These are phyloP conservation scores for Siderastrea siderea DNA, from an alignment of 92 coral and sea anemone species.

Conservation along the genomic window DNA sequence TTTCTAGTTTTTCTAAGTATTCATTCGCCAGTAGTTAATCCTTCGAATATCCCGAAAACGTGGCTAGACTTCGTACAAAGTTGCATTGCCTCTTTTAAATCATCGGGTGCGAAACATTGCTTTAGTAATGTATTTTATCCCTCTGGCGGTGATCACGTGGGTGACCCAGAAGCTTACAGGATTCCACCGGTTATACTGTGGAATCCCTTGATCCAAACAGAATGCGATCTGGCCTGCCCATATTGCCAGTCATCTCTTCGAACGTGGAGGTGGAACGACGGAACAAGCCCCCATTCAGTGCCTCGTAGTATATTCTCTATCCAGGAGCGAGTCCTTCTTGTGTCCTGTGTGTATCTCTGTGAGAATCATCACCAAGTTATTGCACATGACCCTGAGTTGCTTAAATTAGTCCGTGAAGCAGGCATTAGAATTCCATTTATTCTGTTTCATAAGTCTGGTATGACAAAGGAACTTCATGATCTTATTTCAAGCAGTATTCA, in stretches of 20 bases:
- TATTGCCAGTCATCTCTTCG: constrained; percentile 48
- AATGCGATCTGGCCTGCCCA: constrained; percentile 44
- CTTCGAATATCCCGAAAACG: constrained; percentile 17
- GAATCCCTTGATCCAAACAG: constrained; percentile 46
- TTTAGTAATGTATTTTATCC: constrained; percentile 24
- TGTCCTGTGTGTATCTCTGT: constrained; percentile 58
- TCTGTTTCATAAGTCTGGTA: constrained; percentile 68
- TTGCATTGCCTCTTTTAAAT: constrained; percentile 8
- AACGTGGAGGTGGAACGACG: constrained; percentile 74
- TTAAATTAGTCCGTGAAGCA: constrained; percentile 24
- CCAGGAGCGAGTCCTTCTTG: constrained; percentile 68
- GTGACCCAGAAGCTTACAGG: constrained; percentile 35
- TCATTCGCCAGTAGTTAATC: constrained; percentile 6
- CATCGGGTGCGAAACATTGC: constrained; percentile 17
- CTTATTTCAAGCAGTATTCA: constrained; percentile 46
- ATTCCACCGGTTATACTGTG: constrained; percentile 53
- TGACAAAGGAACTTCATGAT: constrained; percentile 52
- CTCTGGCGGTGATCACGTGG: constrained; percentile 34
- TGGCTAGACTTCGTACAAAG: constrained; percentile 26
- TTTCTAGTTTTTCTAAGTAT: constrained; percentile 16
- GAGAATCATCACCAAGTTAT: constrained; percentile 52
- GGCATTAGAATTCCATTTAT: constrained; percentile 46
- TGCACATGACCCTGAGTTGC: constrained; percentile 42
- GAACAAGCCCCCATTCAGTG: constrained; percentile 30
- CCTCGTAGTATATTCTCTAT: constrained; percentile 60